These are phyloP conservation scores for Mormyrus proboscirostris DNA, from an alignment of 2,797 vertebrate species.

Conservation along the genomic window DNA sequence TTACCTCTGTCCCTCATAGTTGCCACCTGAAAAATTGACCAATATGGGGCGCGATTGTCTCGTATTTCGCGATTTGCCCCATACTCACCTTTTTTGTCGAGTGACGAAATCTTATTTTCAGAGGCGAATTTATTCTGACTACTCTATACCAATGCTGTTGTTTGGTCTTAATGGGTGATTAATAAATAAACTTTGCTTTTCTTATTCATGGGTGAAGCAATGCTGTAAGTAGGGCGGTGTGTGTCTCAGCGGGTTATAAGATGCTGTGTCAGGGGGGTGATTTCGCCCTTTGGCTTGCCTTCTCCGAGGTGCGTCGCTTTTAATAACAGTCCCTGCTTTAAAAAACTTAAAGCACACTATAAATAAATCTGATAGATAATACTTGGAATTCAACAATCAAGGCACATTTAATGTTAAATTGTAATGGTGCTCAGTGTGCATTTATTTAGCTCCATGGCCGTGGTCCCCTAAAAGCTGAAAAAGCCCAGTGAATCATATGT, in stretches of 20 bases:
- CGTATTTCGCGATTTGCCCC: neutral
- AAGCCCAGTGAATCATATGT: neutral
- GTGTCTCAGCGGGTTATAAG: neutral
- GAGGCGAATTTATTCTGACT: neutral
- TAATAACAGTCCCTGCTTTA: neutral
- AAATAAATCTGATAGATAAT: neutral
- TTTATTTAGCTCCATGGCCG: neutral
- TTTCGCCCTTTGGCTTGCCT: neutral
- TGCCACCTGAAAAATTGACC: neutral
- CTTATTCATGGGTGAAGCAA: constrained; percentile 54
- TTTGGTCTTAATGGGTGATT: constrained; percentile 48
- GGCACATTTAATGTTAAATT: neutral
- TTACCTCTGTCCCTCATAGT: constrained; percentile 25
- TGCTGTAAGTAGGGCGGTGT: constrained; percentile 32
- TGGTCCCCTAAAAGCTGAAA: neutral
- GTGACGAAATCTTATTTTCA: neutral
- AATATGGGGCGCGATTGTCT: neutral
- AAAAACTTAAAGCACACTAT: neutral
- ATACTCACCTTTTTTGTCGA: neutral
- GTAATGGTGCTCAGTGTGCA: neutral
- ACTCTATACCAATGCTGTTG: constrained; percentile 22
- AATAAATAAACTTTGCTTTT: constrained; percentile 54
- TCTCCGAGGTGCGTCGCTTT: neutral
- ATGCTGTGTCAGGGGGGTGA: neutral
- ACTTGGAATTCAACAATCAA: neutral